Percentiles rank a stretch among this genome's conserved stretches.
Evolutionary conservation across 2,113 vertebrate genomes (phyloP).

Genomic region (Anarhynchus alexandrinus): DNA sequence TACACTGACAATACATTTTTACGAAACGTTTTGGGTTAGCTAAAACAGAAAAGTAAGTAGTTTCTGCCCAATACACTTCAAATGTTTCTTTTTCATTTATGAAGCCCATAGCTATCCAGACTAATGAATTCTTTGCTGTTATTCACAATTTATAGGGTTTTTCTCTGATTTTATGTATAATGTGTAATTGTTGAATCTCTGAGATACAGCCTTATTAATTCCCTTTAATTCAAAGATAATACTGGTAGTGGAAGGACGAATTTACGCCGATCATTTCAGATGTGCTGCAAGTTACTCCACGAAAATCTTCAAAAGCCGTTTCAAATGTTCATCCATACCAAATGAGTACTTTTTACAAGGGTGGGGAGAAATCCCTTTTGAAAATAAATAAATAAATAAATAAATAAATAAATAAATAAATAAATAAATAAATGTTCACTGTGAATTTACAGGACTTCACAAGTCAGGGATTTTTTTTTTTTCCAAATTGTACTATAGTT

Average conservation of each 20-base stretch:
- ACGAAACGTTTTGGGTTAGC: background rate
- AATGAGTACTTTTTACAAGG: fast-evolving
- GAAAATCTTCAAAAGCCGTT: fast-evolving
- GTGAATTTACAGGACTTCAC: background rate
- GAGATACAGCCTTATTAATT: background rate
- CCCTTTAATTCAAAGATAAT: background rate
- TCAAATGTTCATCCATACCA: background rate
- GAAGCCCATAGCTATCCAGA: background rate
- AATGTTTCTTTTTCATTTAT: background rate
- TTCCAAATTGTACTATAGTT: too few species aligned
- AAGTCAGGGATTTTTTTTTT: background rate
- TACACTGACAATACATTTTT: fast-evolving
- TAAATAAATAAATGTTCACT: background rate
- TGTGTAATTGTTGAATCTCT: background rate
- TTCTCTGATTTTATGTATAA: background rate
- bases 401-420: background rate
- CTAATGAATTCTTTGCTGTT: background rate
- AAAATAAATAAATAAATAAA: background rate
- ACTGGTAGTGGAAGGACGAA: background rate
- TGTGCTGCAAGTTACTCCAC: too few species aligned
- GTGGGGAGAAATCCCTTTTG: background rate
- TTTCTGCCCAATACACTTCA: background rate
- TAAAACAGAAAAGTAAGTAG: background rate
- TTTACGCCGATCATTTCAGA: background rate
- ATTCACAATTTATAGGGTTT: background rate